Base-by-base conservation (phyloP, 1,140 invertebrate genomes). In the Pentalonia nigronervosa region DNA sequence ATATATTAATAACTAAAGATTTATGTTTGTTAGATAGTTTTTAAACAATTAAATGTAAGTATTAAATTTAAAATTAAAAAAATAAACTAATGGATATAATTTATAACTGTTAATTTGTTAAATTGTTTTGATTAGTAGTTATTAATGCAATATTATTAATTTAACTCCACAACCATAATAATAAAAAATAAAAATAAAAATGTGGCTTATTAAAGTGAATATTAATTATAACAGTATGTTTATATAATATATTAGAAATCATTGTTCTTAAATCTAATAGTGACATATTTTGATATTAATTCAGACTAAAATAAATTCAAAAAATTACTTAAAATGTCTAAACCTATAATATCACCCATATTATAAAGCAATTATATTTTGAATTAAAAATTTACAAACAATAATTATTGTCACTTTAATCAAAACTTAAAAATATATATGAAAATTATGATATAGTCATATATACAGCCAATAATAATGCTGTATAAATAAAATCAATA, bases 231-330 rank as follows among this genome's bases (percentile, higher is more conserved):
- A 17, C 50, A 87, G 4, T 53, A 89, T 90, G 8, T 41, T 41
- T 90, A 60, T 56, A 89, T 34, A 34, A 36, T 23, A 60, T 90
- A 45, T 67, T 76, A 48, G 41, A 14, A 67, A 91, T 45, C 9
- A 83, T 81, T 81, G 25, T 50, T 21, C 1, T 93, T 53, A 93
- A 41, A 86, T 30, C 67, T 86, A 93, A 93, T 93, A 93, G 91
- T 86, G 91, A 93, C 47, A 83, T 56, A 83, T 91, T 91, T 81
- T 91, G n/a, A 91, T 92, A 81, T 48, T 50, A 50, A 83, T 92
- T 56, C 34, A 89, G 34, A 89, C 88, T 89, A 89, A 89, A 83
- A 92, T 47, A 83, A 91, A 9, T 47, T 91, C 30, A n/a, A 91
- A 91, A 86, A 50, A 86, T 21, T 86, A 84, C 50, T 53, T 86